A percentile compares a stretch with the other conserved stretches of the same genome.
phyloP scores from a whole-genome alignment of 2,888 invertebrate genomes.

The Malthinus seriepunctatus region DNA sequence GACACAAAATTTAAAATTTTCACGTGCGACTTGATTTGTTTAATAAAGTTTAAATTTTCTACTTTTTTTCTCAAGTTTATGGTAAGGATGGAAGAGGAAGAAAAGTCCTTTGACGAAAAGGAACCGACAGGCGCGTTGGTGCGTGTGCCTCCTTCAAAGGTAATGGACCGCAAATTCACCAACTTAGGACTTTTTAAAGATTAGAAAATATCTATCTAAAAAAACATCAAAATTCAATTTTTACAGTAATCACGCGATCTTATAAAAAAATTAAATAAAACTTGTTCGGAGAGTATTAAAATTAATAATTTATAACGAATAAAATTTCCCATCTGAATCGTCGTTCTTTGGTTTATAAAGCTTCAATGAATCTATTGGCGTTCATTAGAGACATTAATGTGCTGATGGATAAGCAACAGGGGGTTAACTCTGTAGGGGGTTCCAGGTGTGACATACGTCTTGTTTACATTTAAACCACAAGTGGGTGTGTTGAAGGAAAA shows the following conservation, averaged over 20 bases:
- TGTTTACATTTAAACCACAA: conserved; percentile 27
- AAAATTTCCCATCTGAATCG: conserved; percentile 29
- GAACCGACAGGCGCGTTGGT: conserved; percentile 52
- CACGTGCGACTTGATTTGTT: too few relatives aligned
- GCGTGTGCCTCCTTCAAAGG: conserved; percentile 47
- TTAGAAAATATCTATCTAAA: conserved; percentile 25
- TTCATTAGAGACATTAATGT: conserved; percentile 21
- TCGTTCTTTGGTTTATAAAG: conserved; percentile 14
- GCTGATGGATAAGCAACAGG: conserved; percentile 22
- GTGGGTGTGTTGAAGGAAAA: conserved; percentile 15
- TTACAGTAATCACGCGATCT: background rate
- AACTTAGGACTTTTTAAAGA: conserved; percentile 23
- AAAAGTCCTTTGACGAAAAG: conserved; percentile 42
- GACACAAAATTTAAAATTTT: too few relatives aligned
- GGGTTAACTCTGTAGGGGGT: conserved; percentile 25
- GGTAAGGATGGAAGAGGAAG: background rate
- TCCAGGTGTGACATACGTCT: conserved; percentile 29
- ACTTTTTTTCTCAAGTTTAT: too few relatives aligned
- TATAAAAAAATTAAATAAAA: background rate
- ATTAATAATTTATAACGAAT: background rate
- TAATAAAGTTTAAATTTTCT: too few relatives aligned
- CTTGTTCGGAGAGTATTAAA: background rate
- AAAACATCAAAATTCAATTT: conserved; percentile 1
- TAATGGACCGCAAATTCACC: conserved; percentile 48
- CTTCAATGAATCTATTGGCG: conserved; percentile 28